Percentiles rank a stretch among this genome's conserved stretches.
These are phyloP conservation scores for Psammodynastes pulverulentus DNA, from an alignment of 2,113 vertebrate species.

Conservation along the genomic window DNA sequence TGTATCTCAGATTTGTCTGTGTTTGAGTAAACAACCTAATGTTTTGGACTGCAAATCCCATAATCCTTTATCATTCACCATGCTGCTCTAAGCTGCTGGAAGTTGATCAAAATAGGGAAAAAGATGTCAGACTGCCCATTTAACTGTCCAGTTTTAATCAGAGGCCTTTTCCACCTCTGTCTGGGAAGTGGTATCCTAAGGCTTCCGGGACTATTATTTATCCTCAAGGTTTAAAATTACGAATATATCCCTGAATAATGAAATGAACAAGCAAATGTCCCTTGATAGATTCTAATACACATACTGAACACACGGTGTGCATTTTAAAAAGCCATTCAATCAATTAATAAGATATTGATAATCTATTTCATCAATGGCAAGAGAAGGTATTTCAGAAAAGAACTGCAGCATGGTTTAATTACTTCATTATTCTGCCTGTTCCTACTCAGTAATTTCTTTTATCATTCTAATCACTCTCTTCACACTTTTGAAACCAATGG, in stretches of 20 bases:
- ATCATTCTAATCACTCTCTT: conserved; percentile 66
- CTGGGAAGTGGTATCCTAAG: neutral
- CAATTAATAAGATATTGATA: conserved; percentile 61
- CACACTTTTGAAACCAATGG: conserved; percentile 57
- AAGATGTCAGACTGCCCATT: neutral
- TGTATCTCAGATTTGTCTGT: neutral
- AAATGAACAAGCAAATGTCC: conserved; percentile 46
- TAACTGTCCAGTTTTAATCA: neutral
- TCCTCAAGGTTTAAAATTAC: neutral
- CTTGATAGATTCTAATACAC: conserved; percentile 48
- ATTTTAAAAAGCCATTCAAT: conserved; percentile 47
- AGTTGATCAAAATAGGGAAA: neutral
- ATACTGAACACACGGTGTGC: conserved; percentile 39
- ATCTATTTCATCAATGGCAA: conserved; percentile 66
- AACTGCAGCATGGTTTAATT: conserved; percentile 65
- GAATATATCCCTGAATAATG: conserved; percentile 17
- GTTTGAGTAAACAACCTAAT: neutral
- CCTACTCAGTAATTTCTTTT: conserved; percentile 64
- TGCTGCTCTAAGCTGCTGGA: neutral
- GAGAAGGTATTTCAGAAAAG: conserved; percentile 64
- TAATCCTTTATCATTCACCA: neutral
- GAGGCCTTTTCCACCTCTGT: neutral
- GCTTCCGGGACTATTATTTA: neutral
- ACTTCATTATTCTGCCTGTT: conserved; percentile 66
- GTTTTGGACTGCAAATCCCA: neutral